Percentiles rank a stretch among this genome's conserved stretches.
phyloP scores from a whole-genome alignment of 2,888 invertebrate species.

The Asteroscopus sphinx region DNA sequence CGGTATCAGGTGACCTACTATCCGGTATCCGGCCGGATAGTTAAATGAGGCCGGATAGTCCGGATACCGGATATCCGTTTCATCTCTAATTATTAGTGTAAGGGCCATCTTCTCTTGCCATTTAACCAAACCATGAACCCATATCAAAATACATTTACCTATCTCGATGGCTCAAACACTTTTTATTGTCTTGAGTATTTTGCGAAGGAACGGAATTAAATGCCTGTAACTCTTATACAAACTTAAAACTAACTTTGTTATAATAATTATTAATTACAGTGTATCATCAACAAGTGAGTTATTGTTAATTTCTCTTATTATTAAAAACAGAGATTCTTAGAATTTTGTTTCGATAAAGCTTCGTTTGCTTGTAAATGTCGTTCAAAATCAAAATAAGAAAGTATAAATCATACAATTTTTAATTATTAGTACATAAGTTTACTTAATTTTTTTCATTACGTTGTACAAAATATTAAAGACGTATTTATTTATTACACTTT shows the following conservation, averaged over 20 bases:
- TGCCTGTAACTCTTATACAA: constrained; percentile 50
- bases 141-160: neutral
- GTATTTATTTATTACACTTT: too few species aligned
- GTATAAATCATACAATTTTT: too few species aligned
- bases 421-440: too few species aligned
- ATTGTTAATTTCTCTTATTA: constrained; percentile 35
- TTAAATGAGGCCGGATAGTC: too few species aligned
- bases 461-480: too few species aligned
- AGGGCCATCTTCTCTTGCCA: too few species aligned
- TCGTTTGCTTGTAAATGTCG: constrained; percentile 27
- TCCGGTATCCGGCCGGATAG: too few species aligned
- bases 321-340: constrained; percentile 49
- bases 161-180: constrained; percentile 1
- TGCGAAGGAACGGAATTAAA: constrained; percentile 53
- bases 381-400: constrained; percentile 21
- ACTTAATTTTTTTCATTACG: too few species aligned
- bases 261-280: constrained; percentile 45
- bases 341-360: constrained; percentile 35
- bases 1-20: too few species aligned
- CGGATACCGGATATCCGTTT: too few species aligned
- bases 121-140: too few species aligned
- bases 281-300: constrained; percentile 55
- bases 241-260: constrained; percentile 43
- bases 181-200: constrained; percentile 51
- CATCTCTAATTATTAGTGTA: too few species aligned